These are phyloP conservation scores for Boloria euphrosyne DNA, from an alignment of 2,888 invertebrate genomes.

Conservation along the genomic window DNA sequence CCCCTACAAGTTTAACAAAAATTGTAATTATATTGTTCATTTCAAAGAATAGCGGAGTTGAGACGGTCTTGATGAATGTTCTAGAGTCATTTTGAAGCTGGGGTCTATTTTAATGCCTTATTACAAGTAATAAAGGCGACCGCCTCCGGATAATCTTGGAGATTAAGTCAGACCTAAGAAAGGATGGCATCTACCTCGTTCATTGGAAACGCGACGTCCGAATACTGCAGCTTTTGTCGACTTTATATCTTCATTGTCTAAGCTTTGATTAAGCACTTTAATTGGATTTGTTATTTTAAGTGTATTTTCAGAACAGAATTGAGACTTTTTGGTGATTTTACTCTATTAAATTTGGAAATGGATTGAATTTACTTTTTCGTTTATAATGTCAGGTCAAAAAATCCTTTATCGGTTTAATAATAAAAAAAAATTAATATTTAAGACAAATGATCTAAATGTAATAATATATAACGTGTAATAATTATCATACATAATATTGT, in stretches of 20 bases:
- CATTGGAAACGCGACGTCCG: conserved; percentile 21
- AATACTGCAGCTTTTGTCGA: conserved; percentile 19
- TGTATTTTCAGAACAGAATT: background rate
- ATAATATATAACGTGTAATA: too few species aligned
- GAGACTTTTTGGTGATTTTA: background rate
- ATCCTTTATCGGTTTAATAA: too few species aligned
- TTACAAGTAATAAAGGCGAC: conserved; percentile 38
- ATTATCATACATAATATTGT: too few species aligned
- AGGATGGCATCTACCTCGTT: conserved; percentile 22
- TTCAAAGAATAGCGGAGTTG: conserved; percentile 17
- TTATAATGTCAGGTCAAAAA: too few species aligned
- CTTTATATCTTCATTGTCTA: conserved; percentile 16
- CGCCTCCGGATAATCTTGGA: conserved; percentile 33
- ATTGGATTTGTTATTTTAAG: background rate
- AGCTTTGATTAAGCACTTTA: conserved; percentile 16
- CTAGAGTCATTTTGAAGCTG: conserved; percentile 23
- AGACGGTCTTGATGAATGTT: conserved; percentile 20
- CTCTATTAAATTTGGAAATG: too few species aligned
- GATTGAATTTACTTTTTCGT: too few species aligned
- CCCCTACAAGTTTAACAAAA: conserved; percentile 6
- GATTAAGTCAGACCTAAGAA: conserved; percentile 32
- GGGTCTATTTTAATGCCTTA: conserved; percentile 35
- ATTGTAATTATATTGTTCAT: conserved; percentile 11
- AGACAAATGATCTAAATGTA: too few species aligned
- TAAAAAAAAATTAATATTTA: too few species aligned